Percentiles rank a stretch among this genome's conserved stretches.
Conservation (phyloP, 2,888 invertebrate species). For the Yponomeuta plumbellus region DNA sequence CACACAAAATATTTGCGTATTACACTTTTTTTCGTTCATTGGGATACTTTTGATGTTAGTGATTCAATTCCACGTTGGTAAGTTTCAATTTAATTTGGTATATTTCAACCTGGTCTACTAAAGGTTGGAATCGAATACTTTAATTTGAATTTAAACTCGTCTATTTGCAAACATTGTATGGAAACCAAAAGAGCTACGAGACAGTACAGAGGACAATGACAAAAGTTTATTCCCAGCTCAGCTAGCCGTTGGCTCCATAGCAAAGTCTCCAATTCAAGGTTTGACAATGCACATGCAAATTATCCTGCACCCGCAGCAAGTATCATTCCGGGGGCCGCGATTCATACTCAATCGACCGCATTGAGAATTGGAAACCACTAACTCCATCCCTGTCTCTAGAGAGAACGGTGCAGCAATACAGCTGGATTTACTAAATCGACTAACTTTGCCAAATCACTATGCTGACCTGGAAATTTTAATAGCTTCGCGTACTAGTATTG, state of each 20-base stretch:
- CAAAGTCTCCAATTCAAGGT: constrained; percentile 59
- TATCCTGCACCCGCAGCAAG: constrained; percentile 44
- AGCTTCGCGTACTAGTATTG: constrained; percentile 35
- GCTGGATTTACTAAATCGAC: background rate
- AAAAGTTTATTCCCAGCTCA: constrained; percentile 54
- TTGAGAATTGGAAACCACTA: background rate
- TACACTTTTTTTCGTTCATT: too few relatives aligned
- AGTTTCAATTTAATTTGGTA: too few relatives aligned
- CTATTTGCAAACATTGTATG: background rate
- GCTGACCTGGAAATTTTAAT: constrained; percentile 65
- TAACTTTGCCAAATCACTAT: constrained; percentile 18
- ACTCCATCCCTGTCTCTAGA: background rate
- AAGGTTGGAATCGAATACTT: too few relatives aligned
- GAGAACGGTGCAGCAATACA: background rate
- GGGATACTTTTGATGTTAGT: too few relatives aligned
- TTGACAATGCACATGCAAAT: constrained; percentile 74
- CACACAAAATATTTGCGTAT: too few relatives aligned
- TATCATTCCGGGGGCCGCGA: constrained; percentile 30
- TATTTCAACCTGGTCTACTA: too few relatives aligned
- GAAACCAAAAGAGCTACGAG: constrained; percentile 38
- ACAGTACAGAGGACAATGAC: constrained; percentile 36
- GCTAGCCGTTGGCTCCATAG: constrained; percentile 52
- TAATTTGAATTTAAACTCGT: background rate
- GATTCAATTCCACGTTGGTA: too few relatives aligned
- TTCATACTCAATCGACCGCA: background rate